Conservation (phyloP, 1,140 invertebrate species). For the Listronotus oregonensis region DNA sequence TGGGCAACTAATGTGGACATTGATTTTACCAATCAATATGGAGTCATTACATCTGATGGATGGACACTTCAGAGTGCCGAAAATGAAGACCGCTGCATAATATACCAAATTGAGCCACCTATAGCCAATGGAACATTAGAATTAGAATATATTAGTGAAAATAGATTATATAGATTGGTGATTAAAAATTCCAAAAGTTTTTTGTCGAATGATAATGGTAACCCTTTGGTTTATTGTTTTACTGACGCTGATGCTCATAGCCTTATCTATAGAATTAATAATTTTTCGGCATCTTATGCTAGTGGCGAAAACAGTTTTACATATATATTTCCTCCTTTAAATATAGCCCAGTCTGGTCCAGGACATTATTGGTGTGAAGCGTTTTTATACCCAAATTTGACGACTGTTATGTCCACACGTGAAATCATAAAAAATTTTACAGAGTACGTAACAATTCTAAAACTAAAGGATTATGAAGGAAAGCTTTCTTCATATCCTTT, state of each 20-base stretch:
- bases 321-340: conserved; percentile 11
- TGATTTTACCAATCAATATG: conserved; percentile 9
- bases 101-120: conserved; percentile 10
- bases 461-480: conserved; percentile 18
- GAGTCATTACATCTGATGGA: conserved; percentile 26
- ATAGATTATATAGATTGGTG: conserved; percentile 5
- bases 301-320: background rate
- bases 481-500: conserved; percentile 26
- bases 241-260: conserved; percentile 22
- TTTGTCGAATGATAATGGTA: background rate
- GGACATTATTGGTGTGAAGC: conserved; percentile 41
- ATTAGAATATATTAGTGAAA: conserved; percentile 8
- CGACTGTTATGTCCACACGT: conserved; percentile 4
- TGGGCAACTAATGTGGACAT: conserved; percentile 26
- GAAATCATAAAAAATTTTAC: conserved; percentile 15
- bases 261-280: conserved; percentile 16
- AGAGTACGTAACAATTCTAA: conserved; percentile 31
- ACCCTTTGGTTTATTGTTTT: conserved; percentile 36
- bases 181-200: conserved; percentile 27
- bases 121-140: background rate
- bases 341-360: conserved; percentile 21
- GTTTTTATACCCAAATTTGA: conserved; percentile 35
- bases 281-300: background rate
- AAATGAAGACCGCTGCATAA: conserved; percentile 5
- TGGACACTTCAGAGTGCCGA: conserved; percentile 25